Conservation (phyloP, 2,888 invertebrate genomes). For the Exephanes ischioxanthus region DNA sequence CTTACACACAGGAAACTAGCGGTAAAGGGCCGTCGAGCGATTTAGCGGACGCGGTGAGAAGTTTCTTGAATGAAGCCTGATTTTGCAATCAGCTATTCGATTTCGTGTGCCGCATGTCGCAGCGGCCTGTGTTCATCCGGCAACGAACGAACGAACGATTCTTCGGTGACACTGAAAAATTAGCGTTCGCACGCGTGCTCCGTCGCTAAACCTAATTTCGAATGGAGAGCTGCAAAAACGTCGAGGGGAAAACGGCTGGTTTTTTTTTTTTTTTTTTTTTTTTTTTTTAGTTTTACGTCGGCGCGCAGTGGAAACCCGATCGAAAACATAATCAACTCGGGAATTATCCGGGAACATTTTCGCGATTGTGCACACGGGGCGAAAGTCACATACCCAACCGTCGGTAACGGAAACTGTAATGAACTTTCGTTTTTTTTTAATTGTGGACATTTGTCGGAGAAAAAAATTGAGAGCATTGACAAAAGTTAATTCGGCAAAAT, state of each 20-base stretch:
- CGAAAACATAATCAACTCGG: neutral
- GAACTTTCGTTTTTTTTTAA: too few species aligned
- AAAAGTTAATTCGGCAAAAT: too few species aligned
- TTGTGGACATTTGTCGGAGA: too few species aligned
- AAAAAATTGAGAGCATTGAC: neutral
- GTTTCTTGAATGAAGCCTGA: conserved; percentile 22
- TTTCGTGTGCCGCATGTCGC: neutral
- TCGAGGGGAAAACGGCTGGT: neutral
- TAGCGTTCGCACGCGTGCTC: neutral
- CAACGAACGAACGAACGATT: neutral
- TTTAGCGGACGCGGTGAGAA: neutral
- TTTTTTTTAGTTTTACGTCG: neutral
- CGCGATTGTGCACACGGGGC: too few species aligned
- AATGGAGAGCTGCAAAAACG: neutral
- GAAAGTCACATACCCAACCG: too few species aligned
- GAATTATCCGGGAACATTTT: too few species aligned
- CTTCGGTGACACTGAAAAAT: neutral
- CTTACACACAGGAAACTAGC: neutral
- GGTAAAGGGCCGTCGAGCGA: neutral
- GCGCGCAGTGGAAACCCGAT: neutral
- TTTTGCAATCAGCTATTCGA: conserved; percentile 10
- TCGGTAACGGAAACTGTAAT: too few species aligned
- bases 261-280: neutral
- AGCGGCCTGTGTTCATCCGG: neutral
- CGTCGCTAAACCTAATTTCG: neutral